phyloP scores from a whole-genome alignment of 1,140 invertebrate species.

The Agraylea sexmaculata region DNA sequence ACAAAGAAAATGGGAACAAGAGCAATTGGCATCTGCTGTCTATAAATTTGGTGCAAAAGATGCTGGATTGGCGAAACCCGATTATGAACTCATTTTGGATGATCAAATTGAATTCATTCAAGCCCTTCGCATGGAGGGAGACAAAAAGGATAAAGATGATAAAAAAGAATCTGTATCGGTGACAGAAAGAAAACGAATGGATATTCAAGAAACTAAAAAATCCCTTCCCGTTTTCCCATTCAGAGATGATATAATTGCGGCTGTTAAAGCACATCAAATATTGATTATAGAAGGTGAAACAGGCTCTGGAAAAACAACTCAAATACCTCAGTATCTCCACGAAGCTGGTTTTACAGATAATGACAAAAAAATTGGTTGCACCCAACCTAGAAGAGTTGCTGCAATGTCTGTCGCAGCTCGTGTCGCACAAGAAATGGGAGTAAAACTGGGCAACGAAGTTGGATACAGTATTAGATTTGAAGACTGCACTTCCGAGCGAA shows the following conservation, averaged over 20 bases:
- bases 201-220: conserved; percentile 84
- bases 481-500: conserved; percentile 94
- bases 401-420: conserved; percentile 99
- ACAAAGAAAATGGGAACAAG: conserved; percentile 96
- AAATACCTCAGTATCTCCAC: conserved; percentile 94
- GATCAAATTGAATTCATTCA: conserved; percentile 98
- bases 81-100: conserved; percentile 89
- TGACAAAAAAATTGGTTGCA: conserved; percentile 84
- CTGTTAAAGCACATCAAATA: conserved; percentile 80
- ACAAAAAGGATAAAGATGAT: conserved; percentile 45
- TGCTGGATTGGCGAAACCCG: conserved; percentile 52
- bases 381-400: conserved; percentile 92
- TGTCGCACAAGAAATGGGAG: conserved; percentile 99
- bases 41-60: conserved; percentile 85
- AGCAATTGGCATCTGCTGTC: conserved; percentile 87
- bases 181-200: conserved; percentile 62
- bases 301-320: conserved; percentile 96
- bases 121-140: conserved; percentile 81
- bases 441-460: conserved; percentile 96
- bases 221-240: conserved; percentile 94
- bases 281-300: conserved; percentile 98
- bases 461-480: conserved; percentile 99
- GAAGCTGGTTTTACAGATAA: conserved; percentile 80
- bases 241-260: conserved; percentile 75
- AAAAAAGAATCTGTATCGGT: conserved; percentile 49